Conservation (phyloP, 2,888 invertebrate species). For the Oxytorus armatus region DNA sequence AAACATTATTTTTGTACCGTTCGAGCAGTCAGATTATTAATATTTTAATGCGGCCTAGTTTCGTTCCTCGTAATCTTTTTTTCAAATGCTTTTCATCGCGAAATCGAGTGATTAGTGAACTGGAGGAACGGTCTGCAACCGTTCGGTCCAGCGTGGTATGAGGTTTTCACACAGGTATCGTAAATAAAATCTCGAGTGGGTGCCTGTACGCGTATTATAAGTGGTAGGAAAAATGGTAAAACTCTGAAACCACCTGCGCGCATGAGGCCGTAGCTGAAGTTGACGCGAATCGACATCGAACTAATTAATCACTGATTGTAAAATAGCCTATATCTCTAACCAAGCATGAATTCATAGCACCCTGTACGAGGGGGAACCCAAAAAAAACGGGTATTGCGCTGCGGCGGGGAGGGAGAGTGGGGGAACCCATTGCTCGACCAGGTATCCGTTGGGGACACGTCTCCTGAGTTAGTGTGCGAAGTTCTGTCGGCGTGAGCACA, state of each 20-base stretch:
- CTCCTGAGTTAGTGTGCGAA: too few relatives aligned
- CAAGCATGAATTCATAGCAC: too few relatives aligned
- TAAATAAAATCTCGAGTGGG: constrained; percentile 26
- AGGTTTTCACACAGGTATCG: constrained; percentile 1
- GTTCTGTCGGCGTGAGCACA: too few relatives aligned
- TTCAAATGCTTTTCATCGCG: constrained; percentile 5
- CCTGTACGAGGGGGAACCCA: neutral
- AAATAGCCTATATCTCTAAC: constrained; percentile 9
- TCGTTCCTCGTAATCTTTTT: neutral
- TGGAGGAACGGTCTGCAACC: constrained; percentile 7
- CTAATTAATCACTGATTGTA: constrained; percentile 46
- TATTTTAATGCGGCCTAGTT: neutral
- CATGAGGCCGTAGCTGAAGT: neutral
- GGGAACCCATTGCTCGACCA: too few relatives aligned
- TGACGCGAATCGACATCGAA: constrained; percentile 12
- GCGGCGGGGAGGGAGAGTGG: too few relatives aligned
- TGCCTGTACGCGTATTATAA: neutral
- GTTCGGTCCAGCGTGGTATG: neutral
- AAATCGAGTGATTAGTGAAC: constrained; percentile 46
- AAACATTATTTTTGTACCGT: too few relatives aligned
- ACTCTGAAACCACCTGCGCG: constrained; percentile 36
- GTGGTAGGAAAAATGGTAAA: constrained; percentile 8
- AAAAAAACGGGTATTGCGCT: too few relatives aligned
- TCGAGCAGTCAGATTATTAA: neutral
- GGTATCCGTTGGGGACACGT: too few relatives aligned